These are phyloP conservation scores for Drosophila hydei DNA, from an alignment of 1,140 invertebrate genomes.

Conservation along the genomic window DNA sequence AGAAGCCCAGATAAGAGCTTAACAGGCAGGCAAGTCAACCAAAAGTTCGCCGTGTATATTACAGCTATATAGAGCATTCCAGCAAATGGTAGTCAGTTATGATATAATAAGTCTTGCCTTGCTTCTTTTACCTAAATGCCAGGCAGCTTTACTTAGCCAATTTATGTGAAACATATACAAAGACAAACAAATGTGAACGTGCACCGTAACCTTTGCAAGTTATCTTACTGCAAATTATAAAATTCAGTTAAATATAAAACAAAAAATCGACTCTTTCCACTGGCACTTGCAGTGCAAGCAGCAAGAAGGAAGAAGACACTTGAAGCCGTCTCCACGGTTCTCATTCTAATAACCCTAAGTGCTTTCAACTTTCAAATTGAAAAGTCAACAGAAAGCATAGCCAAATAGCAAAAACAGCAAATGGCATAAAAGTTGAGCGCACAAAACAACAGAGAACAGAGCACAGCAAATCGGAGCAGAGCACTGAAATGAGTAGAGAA, in stretches of 20 bases:
- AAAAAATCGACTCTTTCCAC: slow-evolving; percentile 52
- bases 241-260: slow-evolving; percentile 43
- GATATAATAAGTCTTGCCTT: too few relatives aligned
- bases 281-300: too few relatives aligned
- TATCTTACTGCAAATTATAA: slow-evolving; percentile 36
- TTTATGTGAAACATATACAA: background rate
- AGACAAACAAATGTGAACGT: background rate
- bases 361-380: slow-evolving; percentile 81
- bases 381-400: slow-evolving; percentile 79
- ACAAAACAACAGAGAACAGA: slow-evolving; percentile 40
- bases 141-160: background rate
- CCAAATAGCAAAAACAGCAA: slow-evolving; percentile 70
- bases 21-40: too few relatives aligned
- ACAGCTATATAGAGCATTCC: too few relatives aligned
- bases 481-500: background rate
- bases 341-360: slow-evolving; percentile 79
- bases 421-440: slow-evolving; percentile 61
- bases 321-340: slow-evolving; percentile 62
- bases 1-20: too few relatives aligned
- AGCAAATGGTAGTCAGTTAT: too few relatives aligned
- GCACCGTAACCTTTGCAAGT: background rate
- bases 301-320: slow-evolving; percentile 52
- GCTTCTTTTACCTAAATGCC: too few relatives aligned
- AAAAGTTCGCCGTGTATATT: too few relatives aligned
- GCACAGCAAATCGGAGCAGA: background rate